phyloP scores from a whole-genome alignment of 2,113 vertebrate genomes.

The Accipiter cooperii region DNA sequence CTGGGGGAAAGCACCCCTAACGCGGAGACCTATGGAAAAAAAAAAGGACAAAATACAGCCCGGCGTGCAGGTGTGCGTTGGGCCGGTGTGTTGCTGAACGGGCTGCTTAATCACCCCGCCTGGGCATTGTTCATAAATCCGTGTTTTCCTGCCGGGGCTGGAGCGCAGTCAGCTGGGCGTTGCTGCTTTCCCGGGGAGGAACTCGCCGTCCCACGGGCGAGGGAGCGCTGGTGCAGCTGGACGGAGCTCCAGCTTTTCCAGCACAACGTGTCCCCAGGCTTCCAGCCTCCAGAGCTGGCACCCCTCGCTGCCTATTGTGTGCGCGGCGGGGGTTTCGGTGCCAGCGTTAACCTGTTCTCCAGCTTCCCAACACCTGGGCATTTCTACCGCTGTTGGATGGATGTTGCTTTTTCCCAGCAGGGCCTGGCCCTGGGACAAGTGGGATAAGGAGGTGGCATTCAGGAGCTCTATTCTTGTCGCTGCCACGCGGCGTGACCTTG shows the following conservation, averaged over 20 bases:
- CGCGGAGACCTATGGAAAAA: rapidly evolving
- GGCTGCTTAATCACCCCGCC: not conserved
- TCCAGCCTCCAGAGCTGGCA: conserved; percentile 2
- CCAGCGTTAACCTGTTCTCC: not conserved
- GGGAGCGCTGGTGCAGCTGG: not conserved
- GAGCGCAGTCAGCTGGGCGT: not conserved
- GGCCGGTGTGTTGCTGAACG: not conserved
- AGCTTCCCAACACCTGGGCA: not conserved
- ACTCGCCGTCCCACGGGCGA: not conserved
- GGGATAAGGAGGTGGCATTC: conserved; percentile 32
- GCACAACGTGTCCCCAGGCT: not conserved
- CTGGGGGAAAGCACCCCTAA: not conserved
- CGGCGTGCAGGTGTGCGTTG: not conserved
- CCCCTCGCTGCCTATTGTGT: not conserved
- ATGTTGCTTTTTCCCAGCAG: not conserved
- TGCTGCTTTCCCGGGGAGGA: conserved; percentile 34
- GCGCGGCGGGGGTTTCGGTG: rapidly evolving
- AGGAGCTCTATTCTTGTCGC: not conserved
- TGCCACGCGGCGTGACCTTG: not conserved
- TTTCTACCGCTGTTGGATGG: not conserved
- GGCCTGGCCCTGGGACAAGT: conserved; percentile 3
- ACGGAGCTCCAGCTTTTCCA: not conserved
- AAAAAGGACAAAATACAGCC: not conserved
- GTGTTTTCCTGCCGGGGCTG: not conserved
- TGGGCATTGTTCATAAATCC: not conserved